Conservation (phyloP, 2,113 vertebrate species). For the Ahaetulla prasina region DNA sequence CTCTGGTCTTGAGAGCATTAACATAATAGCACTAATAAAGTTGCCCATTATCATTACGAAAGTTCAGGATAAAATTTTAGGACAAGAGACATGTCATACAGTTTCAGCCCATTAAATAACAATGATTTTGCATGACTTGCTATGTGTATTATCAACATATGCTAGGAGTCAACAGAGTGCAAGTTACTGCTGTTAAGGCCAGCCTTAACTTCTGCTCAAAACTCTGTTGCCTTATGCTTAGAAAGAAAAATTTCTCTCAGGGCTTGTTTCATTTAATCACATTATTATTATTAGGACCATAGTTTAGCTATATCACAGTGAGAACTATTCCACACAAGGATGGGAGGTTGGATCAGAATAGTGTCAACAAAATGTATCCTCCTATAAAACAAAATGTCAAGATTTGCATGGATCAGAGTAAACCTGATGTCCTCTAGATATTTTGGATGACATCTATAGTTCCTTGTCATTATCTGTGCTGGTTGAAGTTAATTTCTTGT, state of each 20-base stretch:
- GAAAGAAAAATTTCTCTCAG: not conserved
- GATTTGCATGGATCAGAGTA: not conserved
- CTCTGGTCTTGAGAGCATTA: conserved; percentile 32
- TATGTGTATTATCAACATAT: conserved; percentile 39
- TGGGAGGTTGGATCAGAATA: no score
- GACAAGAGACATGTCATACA: not conserved
- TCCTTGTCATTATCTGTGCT: not conserved
- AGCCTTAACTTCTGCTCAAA: conserved; percentile 30
- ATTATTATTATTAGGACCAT: not conserved
- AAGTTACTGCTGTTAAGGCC: conserved; percentile 50
- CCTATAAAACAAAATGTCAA: not conserved
- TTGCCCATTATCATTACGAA: conserved; percentile 25
- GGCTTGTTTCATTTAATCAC: conserved; percentile 20
- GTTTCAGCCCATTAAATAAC: conserved; percentile 32
- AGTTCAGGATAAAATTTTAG: not conserved
- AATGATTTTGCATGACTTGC: conserved; percentile 48
- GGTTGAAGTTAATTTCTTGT: not conserved
- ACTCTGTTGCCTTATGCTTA: conserved; percentile 38
- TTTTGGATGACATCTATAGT: not conserved
- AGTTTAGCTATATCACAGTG: not conserved
- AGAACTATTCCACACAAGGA: not conserved
- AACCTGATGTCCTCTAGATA: not conserved
- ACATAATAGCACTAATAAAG: conserved; percentile 35
- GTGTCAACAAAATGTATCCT: no score
- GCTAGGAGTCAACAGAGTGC: conserved; percentile 29